Evolutionary conservation across 2,888 invertebrate genomes (phyloP), one percentile per base, ranked within the genome.

Genomic region (Leucophenga montana): DNA sequence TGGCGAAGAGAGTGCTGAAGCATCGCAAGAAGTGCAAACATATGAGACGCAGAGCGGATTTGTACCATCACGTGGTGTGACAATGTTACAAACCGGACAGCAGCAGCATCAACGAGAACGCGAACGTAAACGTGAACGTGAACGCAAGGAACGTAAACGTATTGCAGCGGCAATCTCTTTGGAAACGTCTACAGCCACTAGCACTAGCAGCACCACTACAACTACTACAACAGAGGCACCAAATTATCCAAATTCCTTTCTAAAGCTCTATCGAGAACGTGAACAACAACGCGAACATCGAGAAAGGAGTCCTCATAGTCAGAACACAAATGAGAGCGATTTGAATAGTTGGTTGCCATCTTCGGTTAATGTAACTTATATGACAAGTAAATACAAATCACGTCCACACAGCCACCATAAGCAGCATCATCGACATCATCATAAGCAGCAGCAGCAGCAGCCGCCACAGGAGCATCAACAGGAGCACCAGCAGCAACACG

Each of bases 241-340:
- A 8, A 87, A 87, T 64, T 87, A 87, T 77, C 88, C 87, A 0
- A 75, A 83, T 0, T 71, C 77, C 8, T 88, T 84, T 70, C 73
- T 88, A 0, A 81, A 84, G 67, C 83, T 78, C 66, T 77, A 73
- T 44, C 80, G 82, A 1, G 85, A 80, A 62, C 75, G 79, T 0
- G 79, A 81, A 54, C 27, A 50, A 39, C 14, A 59, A 48, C 31
- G 50, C 4, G 39, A 61, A 14, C 68, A 64, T 0, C 56, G 56
- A 9, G 56, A 56, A 59, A 64, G 22, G 13, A 13, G 18, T 8
- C 46, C 20, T 14, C 4, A 16, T 5, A 50, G 50, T 8, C 11
- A 8, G 11, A 39, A 8, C 11, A 39, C 27, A 39, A 33, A 18
- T n/a, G 44, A 61, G 31, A 61, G 44, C 18, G 56, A 56, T 22